phyloP scores from a whole-genome alignment of 1,140 invertebrate genomes.

The Bombus haemorrhoidalis region DNA sequence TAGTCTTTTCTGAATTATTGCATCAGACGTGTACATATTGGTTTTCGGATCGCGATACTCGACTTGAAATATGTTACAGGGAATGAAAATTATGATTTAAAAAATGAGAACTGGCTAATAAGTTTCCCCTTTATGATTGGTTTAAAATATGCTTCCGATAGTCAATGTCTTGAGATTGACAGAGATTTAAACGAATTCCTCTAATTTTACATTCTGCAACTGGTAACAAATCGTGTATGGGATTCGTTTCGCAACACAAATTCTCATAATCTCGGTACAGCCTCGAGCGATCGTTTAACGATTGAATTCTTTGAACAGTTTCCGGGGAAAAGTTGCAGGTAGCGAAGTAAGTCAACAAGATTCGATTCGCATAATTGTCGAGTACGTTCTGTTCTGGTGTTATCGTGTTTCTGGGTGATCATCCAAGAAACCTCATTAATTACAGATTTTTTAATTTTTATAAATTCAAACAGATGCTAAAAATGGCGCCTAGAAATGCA shows the following conservation, averaged over 20 bases:
- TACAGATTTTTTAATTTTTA: too few species aligned
- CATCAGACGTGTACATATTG: neutral
- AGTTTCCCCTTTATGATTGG: neutral
- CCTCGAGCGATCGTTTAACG: constrained; percentile 5
- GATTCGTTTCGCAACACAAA: constrained; percentile 4
- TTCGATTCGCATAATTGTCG: neutral
- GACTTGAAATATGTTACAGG: neutral
- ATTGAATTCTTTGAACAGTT: constrained; percentile 24
- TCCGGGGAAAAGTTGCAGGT: neutral
- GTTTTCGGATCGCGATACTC: neutral
- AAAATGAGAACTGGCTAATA: neutral
- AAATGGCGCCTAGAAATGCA: too few species aligned
- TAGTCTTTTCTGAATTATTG: neutral
- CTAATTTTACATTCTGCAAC: neutral
- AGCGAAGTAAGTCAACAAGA: neutral
- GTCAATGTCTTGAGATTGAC: neutral
- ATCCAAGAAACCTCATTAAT: neutral
- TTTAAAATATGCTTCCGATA: neutral
- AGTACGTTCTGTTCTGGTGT: too few species aligned
- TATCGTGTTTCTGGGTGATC: neutral
- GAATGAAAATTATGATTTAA: neutral
- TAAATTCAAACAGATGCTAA: too few species aligned
- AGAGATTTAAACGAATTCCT: neutral
- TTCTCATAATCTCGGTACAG: neutral
- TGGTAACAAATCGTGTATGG: neutral